Evolutionary conservation across 2,797 vertebrate genomes (phyloP), one percentile per base, ranked within the genome.

Genomic region (Eidolon dupreanum): DNA sequence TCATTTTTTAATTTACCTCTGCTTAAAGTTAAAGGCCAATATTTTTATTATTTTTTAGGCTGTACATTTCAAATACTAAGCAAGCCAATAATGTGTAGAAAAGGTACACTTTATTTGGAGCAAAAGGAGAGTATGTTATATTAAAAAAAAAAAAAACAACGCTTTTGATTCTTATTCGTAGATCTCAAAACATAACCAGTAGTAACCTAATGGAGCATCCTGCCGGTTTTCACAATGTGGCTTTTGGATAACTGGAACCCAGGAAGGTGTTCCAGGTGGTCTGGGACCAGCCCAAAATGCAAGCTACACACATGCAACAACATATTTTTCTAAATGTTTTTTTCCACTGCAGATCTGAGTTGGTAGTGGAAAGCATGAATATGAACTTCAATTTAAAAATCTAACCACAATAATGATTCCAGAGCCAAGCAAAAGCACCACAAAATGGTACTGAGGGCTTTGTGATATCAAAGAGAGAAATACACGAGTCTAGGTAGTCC

Each of bases 191-290:
- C 43, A 31, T 31, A 1, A 1, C 24, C 33, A 26, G 59, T 11
- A 82, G 88, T 38, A 71, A 91, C 36, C 49, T 49, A 53, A 83
- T 3, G 78, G 93, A 90, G 53, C 55, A 73, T 63, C 78, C 41
- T 16, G 0, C 49, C 51, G 43, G 22, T 90, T 95, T 97, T 71
- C 88, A 89, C 1, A 0, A 59, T 71, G 78, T 94, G 88, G 65
- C 81, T 77, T 57, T 93, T 84, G 90, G 73, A 96, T 77, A 63
- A 53, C 77, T 57, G 59, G 70, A 84, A 57, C 17, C 77, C 7
- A 0, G 13, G 88, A 89, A 96, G 94, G 96, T 90, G 61, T 92
- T 90, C 96, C 85, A 97, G 96, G 96, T 92, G 96, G 94, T 95
- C 95, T 97, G 68, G 88, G 90, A 26, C 59, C 41, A 96, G 66